Evolutionary conservation across 2,888 invertebrate genomes (phyloP).

Genomic region (Lottia gigantea): DNA sequence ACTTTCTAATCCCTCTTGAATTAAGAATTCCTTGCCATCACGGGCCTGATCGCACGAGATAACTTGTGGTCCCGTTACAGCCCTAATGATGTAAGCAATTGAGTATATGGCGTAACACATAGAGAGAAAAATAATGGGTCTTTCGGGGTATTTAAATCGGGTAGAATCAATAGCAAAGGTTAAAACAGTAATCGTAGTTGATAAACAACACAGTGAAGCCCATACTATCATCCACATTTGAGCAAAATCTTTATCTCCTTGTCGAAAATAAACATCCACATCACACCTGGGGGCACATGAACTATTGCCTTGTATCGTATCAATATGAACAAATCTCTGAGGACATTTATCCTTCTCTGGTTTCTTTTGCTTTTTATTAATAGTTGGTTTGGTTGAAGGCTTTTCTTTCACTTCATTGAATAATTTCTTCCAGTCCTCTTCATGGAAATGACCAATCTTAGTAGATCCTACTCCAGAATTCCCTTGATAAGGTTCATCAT

Average conservation of each 20-base stretch:
- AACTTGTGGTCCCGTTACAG: constrained; percentile 59
- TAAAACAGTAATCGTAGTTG: constrained; percentile 66
- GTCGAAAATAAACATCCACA: constrained; percentile 77
- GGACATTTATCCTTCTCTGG: constrained; percentile 42
- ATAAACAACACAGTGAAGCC: constrained; percentile 79
- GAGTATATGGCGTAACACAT: constrained; percentile 68
- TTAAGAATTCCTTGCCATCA: constrained; percentile 69
- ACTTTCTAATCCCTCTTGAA: constrained; percentile 71
- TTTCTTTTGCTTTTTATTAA: constrained; percentile 18
- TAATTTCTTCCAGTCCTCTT: constrained; percentile 9
- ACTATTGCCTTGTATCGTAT: constrained; percentile 46
- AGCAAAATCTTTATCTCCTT: constrained; percentile 77
- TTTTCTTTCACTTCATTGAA: constrained; percentile 8
- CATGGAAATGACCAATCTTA: constrained; percentile 20
- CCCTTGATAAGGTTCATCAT: constrained; percentile 43
- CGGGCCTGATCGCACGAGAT: constrained; percentile 73
- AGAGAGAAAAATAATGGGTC: constrained; percentile 69
- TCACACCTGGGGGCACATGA: constrained; percentile 72
- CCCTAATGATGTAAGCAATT: constrained; percentile 68
- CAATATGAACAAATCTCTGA: constrained; percentile 59
- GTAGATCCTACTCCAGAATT: constrained; percentile 37
- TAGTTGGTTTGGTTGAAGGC: constrained; percentile 19
- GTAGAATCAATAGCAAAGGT: constrained; percentile 68
- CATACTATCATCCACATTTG: constrained; percentile 82
- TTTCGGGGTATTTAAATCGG: constrained; percentile 69